Base-by-base conservation (phyloP, 2,888 invertebrate genomes). In the Elaeidobius kamerunicus region DNA sequence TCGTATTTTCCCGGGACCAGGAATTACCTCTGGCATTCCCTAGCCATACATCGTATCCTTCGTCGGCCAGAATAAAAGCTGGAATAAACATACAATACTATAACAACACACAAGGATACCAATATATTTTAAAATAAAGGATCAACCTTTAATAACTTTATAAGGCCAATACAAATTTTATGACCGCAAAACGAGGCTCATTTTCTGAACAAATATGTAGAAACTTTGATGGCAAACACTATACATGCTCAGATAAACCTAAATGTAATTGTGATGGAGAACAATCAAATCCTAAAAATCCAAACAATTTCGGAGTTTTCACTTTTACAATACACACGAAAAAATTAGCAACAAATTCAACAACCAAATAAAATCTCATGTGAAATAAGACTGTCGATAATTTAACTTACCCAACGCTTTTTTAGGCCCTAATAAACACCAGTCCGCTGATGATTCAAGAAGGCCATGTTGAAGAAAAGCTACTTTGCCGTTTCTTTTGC, bases 391-490 rank as follows among this genome's bases (percentile, higher is more conserved):
- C n/a, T n/a, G n/a, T n/a, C n/a, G n/a, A n/a, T n/a, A n/a, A n/a
- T n/a, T n/a, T 34, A 17, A 34, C 57, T 58, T 61, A 74, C 76
- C 76, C 17, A 78, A 63, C 48, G 74, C 75, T 57, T 76, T 72
- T 48, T 73, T 69, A 1, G 73, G 71, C n/a, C 76, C 73, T 59
- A 77, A 74, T 17, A 78, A 67, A 11, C 82, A 68, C 78, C 79
- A 84, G 60, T 77, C 75, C 1, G 76, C 72, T 1, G 79, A 76
- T 17, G 77, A 75, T 12, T 71, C 70, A 4, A 80, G 61, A 1
- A 83, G 63, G 0, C 83, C 83, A 63, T 80, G 79, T 63, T 76
- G 76, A 42, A 80, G 61, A 52, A 75, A 75, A 57, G 67, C 75
- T n/a, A 66, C 74, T 60, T 59, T 66, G 18, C 58, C 61, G n/a